A percentile compares a stretch with the other conserved stretches of the same genome.
Evolutionary conservation across 2,113 vertebrate genomes (phyloP).

Genomic region (western clawed frog (Xenopus tropicalis)): DNA sequence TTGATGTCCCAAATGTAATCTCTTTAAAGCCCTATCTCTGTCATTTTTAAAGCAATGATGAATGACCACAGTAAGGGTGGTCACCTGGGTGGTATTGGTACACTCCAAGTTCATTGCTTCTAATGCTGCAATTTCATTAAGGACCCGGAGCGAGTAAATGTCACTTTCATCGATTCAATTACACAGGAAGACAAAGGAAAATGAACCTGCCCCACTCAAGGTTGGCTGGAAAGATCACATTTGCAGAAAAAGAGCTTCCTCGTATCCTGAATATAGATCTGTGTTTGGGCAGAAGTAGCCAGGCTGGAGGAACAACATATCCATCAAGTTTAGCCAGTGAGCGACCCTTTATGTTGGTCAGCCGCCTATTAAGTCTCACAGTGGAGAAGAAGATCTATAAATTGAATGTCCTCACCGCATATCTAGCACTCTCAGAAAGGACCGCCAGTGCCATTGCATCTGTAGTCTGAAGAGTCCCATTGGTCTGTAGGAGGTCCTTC

Average conservation of each 20-base stretch:
- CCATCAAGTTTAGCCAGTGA: too few species aligned
- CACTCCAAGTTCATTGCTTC: conserved; percentile 13
- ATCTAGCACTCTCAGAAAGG: too few species aligned
- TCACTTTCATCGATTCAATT: conserved; percentile 18
- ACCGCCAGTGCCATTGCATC: too few species aligned
- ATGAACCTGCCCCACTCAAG: not conserved
- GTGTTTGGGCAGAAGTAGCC: too few species aligned
- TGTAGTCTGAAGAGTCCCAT: too few species aligned
- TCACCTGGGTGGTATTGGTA: conserved; percentile 10
- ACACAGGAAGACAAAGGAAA: not conserved
- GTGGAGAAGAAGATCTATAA: too few species aligned
- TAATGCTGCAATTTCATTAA: conserved; percentile 24
- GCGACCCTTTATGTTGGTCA: too few species aligned
- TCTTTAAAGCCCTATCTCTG: conserved; percentile 8
- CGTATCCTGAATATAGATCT: not conserved
- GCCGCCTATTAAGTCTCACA: too few species aligned
- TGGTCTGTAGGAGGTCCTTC: too few species aligned
- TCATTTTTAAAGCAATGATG: conserved; percentile 28
- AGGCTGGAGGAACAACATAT: too few species aligned
- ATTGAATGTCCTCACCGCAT: too few species aligned
- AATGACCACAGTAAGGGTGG: not conserved
- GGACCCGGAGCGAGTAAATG: conserved; percentile 12
- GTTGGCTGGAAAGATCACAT: not conserved
- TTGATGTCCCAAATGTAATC: conserved; percentile 4
- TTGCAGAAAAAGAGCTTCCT: not conserved